Percentiles rank a stretch among this genome's conserved stretches.
These are phyloP conservation scores for Ophion ellenae DNA, from an alignment of 2,888 invertebrate genomes.

Conservation along the genomic window DNA sequence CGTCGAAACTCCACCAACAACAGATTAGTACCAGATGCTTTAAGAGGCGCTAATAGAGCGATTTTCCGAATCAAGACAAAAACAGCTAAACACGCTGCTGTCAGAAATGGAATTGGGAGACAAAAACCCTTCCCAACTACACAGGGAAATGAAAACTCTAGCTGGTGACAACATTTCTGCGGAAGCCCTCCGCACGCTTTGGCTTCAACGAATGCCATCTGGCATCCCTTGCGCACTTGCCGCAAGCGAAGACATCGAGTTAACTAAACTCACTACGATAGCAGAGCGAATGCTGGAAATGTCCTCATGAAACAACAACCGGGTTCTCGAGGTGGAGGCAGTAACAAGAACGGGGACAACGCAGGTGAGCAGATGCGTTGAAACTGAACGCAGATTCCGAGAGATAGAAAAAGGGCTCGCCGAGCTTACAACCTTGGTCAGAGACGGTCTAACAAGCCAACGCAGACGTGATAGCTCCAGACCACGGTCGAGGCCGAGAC, in stretches of 20 bases:
- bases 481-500: neutral
- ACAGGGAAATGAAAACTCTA: conserved; percentile 68
- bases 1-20: conserved; percentile 55
- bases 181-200: conserved; percentile 63
- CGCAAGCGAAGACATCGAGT: conserved; percentile 28
- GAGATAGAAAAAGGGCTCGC: conserved; percentile 1
- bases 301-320: neutral
- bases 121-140: neutral
- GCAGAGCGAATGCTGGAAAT: conserved; percentile 48
- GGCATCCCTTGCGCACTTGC: conserved; percentile 28
- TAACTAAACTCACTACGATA: conserved; percentile 46
- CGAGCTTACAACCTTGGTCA: conserved; percentile 8
- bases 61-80: conserved; percentile 63
- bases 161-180: conserved; percentile 51
- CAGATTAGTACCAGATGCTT: conserved; percentile 61
- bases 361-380: no score
- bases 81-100: conserved; percentile 56
- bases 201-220: conserved; percentile 59
- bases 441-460: neutral
- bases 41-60: conserved; percentile 56
- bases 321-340: conserved; percentile 5
- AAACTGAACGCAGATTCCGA: neutral
- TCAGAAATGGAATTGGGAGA: conserved; percentile 65
- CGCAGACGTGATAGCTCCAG: neutral
- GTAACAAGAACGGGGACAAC: no score